Percentiles rank a stretch among this genome's conserved stretches.
These are phyloP conservation scores for Girardinus metallicus DNA, from an alignment of 2,797 vertebrate genomes.

Conservation along the genomic window DNA sequence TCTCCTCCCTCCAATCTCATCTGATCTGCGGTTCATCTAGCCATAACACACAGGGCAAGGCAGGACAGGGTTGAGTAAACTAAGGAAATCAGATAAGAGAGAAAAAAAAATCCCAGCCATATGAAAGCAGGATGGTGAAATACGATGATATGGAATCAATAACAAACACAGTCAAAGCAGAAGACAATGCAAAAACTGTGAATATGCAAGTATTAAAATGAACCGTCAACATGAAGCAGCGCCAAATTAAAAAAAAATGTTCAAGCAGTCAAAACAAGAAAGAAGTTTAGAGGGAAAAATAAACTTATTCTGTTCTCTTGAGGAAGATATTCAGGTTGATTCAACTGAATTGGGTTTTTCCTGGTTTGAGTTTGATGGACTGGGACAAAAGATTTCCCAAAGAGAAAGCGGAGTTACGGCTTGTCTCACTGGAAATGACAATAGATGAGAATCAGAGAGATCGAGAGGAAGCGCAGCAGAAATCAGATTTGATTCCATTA, in stretches of 20 bases:
- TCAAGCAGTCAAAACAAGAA: not conserved
- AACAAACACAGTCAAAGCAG: not conserved
- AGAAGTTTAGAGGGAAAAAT: not conserved
- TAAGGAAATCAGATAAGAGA: not conserved
- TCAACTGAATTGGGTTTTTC: not conserved
- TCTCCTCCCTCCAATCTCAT: conserved; percentile 42
- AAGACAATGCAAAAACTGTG: conserved; percentile 2
- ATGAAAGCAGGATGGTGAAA: not conserved
- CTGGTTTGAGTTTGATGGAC: conserved; percentile 3
- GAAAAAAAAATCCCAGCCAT: not conserved
- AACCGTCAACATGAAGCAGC: not conserved
- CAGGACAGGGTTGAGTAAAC: conserved; percentile 16
- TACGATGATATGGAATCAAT: not conserved
- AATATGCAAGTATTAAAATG: not conserved
- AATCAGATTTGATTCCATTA: conserved; percentile 37
- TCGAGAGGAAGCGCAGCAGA: conserved; percentile 10
- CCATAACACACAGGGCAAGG: conserved; percentile 26
- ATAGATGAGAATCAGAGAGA: conserved; percentile 7
- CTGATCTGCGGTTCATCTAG: conserved; percentile 47
- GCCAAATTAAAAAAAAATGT: not conserved
- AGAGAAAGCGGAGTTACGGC: conserved; percentile 22
- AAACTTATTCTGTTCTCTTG: not conserved
- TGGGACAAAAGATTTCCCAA: conserved; percentile 13
- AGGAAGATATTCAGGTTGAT: not conserved
- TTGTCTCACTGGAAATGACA: conserved; percentile 38